phyloP scores from a whole-genome alignment of 2,888 invertebrate genomes.

The Norana najaformis region DNA sequence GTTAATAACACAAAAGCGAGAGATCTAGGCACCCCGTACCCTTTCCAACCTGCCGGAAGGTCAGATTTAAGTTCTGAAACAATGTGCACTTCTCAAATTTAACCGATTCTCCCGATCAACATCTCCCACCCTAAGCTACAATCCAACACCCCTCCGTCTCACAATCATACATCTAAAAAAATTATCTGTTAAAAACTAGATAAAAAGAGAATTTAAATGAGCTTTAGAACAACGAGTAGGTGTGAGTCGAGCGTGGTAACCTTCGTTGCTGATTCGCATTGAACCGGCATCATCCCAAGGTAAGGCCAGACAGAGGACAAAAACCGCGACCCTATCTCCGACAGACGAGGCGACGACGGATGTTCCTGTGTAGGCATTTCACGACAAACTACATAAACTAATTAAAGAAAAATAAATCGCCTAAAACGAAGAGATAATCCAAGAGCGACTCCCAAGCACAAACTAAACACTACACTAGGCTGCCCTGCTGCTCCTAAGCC shows the following conservation, averaged over 20 bases:
- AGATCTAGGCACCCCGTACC: neutral
- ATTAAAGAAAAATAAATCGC: constrained; percentile 4
- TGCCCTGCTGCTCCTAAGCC: neutral
- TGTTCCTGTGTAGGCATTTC: neutral
- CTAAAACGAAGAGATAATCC: neutral
- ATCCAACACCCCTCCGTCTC: too few relatives aligned
- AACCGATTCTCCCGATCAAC: neutral
- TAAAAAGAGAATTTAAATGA: constrained; percentile 3
- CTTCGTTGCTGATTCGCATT: neutral
- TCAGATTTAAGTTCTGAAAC: neutral
- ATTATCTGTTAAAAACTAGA: neutral
- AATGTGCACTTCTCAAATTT: neutral
- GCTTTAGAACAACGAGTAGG: neutral
- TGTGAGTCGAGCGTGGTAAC: neutral
- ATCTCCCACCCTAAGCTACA: neutral
- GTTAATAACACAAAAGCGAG: neutral
- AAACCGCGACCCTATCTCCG: neutral
- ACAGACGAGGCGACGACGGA: neutral
- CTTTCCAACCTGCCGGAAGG: neutral
- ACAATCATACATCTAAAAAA: neutral
- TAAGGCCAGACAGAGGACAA: neutral
- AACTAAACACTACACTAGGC: neutral
- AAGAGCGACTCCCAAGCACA: neutral
- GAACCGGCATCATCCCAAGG: neutral
- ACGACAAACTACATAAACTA: neutral